These are phyloP conservation scores for Aphis craccivora DNA, from an alignment of 1,140 invertebrate species.

Conservation along the genomic window DNA sequence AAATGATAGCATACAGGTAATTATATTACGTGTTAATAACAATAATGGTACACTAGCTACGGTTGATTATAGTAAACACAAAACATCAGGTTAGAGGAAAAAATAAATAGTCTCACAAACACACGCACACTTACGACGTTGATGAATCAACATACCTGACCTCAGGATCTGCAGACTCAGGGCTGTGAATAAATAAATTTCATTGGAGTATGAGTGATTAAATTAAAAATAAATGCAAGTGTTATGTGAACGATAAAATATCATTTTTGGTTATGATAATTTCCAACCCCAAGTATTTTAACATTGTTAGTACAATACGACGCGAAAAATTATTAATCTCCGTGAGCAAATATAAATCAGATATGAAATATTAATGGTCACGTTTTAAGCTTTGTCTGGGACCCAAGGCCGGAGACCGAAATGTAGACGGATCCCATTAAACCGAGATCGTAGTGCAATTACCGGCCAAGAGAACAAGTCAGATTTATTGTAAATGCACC, in stretches of 20 bases:
- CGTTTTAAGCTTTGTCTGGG: conserved; percentile 29
- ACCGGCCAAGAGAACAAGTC: background rate
- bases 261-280: background rate
- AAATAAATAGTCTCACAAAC: background rate
- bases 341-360: background rate
- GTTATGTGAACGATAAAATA: background rate
- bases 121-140: conserved; percentile 36
- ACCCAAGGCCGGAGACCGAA: conserved; percentile 32
- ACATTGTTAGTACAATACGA: background rate
- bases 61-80: background rate
- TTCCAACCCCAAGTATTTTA: background rate
- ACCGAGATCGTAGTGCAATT: conserved; percentile 26
- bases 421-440: conserved; percentile 37
- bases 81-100: background rate
- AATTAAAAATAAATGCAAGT: background rate
- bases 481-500: conserved; percentile 35
- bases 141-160: conserved; percentile 6
- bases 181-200: conserved; percentile 54
- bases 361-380: background rate
- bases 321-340: background rate
- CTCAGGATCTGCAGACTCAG: background rate
- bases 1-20: background rate
- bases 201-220: background rate
- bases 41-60: background rate
- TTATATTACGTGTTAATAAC: background rate